These are phyloP conservation scores for Notospermus geniculatus DNA, from an alignment of 1,140 invertebrate genomes.

Conservation along the genomic window DNA sequence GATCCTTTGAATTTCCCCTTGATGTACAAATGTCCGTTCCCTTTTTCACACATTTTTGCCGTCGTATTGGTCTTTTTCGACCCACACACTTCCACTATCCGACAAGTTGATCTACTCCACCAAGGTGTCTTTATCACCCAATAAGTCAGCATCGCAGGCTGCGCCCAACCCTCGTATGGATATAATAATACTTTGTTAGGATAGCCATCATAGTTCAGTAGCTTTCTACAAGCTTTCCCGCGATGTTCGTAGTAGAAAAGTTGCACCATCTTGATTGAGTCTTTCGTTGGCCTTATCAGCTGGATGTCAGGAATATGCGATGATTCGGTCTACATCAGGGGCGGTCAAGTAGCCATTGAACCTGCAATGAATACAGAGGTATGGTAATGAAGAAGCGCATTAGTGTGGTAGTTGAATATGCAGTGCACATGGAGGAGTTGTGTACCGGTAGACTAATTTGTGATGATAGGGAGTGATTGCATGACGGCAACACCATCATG, in stretches of 20 bases:
- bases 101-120: constrained; percentile 78
- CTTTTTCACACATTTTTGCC: constrained; percentile 76
- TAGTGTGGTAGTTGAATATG: no score
- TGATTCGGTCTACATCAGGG: no score
- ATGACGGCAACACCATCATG: no score
- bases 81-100: constrained; percentile 73
- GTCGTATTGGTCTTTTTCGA: constrained; percentile 75
- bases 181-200: constrained; percentile 76
- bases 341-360: no score
- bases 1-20: constrained; percentile 73
- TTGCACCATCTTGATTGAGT: constrained; percentile 60
- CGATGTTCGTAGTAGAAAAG: constrained; percentile 72
- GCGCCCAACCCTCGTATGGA: constrained; percentile 82
- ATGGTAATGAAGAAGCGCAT: no score
- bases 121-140: constrained; percentile 83
- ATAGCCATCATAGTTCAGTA: constrained; percentile 69
- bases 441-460: no score
- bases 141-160: constrained; percentile 77
- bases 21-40: constrained; percentile 73
- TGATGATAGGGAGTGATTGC: no score
- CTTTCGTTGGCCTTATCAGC: no score
- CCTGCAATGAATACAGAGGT: no score
- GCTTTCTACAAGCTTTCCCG: constrained; percentile 70
- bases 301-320: no score
- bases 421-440: no score